Base-by-base conservation (phyloP, 2,113 vertebrate genomes). In the Pomatorhinus ruficollis region DNA sequence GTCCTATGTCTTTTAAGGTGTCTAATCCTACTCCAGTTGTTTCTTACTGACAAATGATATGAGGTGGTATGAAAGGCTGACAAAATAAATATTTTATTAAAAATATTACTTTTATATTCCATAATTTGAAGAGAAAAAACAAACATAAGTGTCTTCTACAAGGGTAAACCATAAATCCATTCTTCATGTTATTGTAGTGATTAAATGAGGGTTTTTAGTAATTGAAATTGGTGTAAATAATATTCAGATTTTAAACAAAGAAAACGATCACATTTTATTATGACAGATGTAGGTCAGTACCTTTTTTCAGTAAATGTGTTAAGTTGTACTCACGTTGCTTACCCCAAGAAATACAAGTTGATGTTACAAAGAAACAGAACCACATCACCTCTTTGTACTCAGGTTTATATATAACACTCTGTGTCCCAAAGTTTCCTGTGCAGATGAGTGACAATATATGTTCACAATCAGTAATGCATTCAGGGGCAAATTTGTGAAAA, bases 21-120 rank as follows among this genome's bases (percentile, higher is more conserved):
- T 83, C 89, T 93, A 72, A 94, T 98, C 90, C 92, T 92, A 61
- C 61, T 91, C 69, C 88, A 96, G 92, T 89, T 82, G 17, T 88
- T 82, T 95, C 82, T 95, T 60, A 69, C 28, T 84, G 87, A 60
- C 49, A 87, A 85, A 76, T 85, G 31, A 75, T 81, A 47, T 54
- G 30, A 88, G 61, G 25, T 37, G 25, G 21, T n/a, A 75, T 68
- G 75, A 81, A 87, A 90, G n/a, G 3, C 31, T 82, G 75, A 77
- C 45, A 50, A 45, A 94, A 75, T 31, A 90, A 92, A 47, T 76
- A 54, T 2, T 63, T 87, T 64, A 57, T 80, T 63, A 9, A 39
- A 93, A 56, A 57, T 24, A 15, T 14, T 22, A 16, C 7, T 81
- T 53, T 47, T 68, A 24, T 54, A 39, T 45, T 65, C 28, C 33